Base-by-base conservation (phyloP, 2,888 invertebrate genomes). In the Azorinus chamasolen region DNA sequence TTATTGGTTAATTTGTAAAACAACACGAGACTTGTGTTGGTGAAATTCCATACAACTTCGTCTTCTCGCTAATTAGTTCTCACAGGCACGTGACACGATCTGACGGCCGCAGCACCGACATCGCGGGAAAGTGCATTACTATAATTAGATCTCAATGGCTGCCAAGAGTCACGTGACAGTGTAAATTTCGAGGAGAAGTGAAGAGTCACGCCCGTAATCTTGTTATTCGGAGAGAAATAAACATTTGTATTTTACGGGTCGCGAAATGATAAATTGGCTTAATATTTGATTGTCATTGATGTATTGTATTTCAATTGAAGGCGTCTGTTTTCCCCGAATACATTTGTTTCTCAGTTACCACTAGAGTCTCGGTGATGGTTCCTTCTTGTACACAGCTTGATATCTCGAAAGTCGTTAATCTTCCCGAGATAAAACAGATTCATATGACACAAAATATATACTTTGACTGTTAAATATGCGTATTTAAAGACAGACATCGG, bases 111-210 rank as follows among this genome's bases (percentile, higher is more conserved):
- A 22, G 64, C 54, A 54, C 54, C 64, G 25, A 54, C 39, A 25
- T 45, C 64, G 45, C 65, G 76, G 61, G 76, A 76, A 76, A 55
- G 68, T 71, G 77, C 71, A 77, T 72, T 77, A 77, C 71, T 43
- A 51, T 77, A 71, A 77, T 77, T 77, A 72, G 63, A 77, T 77
- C 53, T 63, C 43, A 45, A 55, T 51, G 48, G 63, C 63, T 45
- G 53, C 32, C 27, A 27, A 18, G 45, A 41, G 63, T 57, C 71
- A 72, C 68, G 68, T 71, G 71, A 22, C 57, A 27, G 20, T 24
- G 62, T 24, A 71, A 74, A 70, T 76, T 48, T 27, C 57, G 32
- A 43, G 27, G 50, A 43, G 51, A 66, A 58, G 66, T 48, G 57
- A 57, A 48, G 54, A 62, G 66, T 76, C 70, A 63, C 62, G 66